Conservation (phyloP, 2,113 vertebrate species). For the Saccopteryx bilineata region DNA sequence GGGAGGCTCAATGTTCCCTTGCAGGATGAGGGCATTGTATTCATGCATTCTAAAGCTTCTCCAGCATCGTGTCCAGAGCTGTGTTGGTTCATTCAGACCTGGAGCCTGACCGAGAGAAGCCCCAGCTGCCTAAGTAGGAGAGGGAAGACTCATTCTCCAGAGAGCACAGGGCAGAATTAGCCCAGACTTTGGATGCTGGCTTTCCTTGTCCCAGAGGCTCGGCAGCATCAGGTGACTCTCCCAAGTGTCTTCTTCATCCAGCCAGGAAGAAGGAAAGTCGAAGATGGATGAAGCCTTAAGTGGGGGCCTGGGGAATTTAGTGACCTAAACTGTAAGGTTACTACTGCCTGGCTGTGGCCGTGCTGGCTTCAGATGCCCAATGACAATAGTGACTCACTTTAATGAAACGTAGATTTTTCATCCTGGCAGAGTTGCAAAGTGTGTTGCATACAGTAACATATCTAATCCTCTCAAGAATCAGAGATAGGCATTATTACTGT, state of each 20-base stretch:
- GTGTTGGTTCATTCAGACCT: not conserved
- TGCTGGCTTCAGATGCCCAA: not conserved
- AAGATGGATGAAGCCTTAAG: not conserved
- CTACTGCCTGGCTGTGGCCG: too few relatives aligned
- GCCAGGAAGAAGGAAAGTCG: not conserved
- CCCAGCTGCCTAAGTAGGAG: not conserved
- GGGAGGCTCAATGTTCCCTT: not conserved
- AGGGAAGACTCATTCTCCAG: not conserved
- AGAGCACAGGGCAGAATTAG: fast-evolving
- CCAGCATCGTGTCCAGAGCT: not conserved
- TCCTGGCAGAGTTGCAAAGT: not conserved
- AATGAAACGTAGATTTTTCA: not conserved
- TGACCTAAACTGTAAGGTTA: not conserved
- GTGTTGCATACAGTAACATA: not conserved
- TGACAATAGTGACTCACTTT: not conserved
- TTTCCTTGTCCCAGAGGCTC: not conserved
- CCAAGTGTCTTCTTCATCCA: not conserved
- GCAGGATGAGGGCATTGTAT: not conserved
- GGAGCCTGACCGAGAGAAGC: not conserved
- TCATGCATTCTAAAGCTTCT: not conserved
- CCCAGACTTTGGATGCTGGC: not conserved
- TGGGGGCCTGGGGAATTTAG: not conserved
- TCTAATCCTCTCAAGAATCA: not conserved
- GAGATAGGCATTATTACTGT: not conserved
- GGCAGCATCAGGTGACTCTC: not conserved